phyloP scores from a whole-genome alignment of 1,140 invertebrate species.

The Penaeus japonicus region DNA sequence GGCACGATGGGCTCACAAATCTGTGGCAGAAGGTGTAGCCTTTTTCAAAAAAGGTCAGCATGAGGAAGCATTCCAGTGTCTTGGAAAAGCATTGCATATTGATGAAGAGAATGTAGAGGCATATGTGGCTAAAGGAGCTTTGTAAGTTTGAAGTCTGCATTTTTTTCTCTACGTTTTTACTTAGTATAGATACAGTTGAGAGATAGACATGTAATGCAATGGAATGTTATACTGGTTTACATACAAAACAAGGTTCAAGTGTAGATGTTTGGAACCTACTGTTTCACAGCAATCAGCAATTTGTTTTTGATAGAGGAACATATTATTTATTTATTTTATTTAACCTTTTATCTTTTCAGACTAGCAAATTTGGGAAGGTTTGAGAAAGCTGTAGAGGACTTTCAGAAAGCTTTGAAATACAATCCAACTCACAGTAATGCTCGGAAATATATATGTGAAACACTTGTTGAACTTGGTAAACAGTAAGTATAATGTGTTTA shows the following conservation, averaged over 20 bases:
- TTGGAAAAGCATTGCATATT: conserved; percentile 92
- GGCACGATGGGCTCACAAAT: conserved; percentile 90
- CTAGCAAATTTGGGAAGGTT: conserved; percentile 94
- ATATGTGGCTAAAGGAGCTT: conserved; percentile 87
- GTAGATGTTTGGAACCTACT: too few species aligned
- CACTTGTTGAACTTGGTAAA: conserved; percentile 82
- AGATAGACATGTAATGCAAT: too few species aligned
- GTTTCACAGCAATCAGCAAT: too few species aligned
- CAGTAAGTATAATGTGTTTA: conserved; percentile 64
- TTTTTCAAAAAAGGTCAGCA: conserved; percentile 91
- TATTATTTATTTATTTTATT: neutral
- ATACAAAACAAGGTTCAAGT: too few species aligned
- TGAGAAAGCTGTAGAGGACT: conserved; percentile 92
- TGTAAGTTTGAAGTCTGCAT: conserved; percentile 68
- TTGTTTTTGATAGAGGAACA: neutral
- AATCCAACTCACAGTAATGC: conserved; percentile 93
- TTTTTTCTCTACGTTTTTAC: neutral
- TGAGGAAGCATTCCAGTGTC: conserved; percentile 91
- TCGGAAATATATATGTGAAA: conserved; percentile 92
- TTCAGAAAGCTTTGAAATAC: conserved; percentile 86
- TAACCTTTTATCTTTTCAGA: conserved; percentile 26
- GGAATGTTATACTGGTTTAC: too few species aligned
- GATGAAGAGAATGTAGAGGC: conserved; percentile 94
- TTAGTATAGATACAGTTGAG: too few species aligned
- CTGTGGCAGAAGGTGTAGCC: conserved; percentile 90